These are phyloP conservation scores for Channa argus DNA, from an alignment of 2,113 vertebrate genomes.

Conservation along the genomic window DNA sequence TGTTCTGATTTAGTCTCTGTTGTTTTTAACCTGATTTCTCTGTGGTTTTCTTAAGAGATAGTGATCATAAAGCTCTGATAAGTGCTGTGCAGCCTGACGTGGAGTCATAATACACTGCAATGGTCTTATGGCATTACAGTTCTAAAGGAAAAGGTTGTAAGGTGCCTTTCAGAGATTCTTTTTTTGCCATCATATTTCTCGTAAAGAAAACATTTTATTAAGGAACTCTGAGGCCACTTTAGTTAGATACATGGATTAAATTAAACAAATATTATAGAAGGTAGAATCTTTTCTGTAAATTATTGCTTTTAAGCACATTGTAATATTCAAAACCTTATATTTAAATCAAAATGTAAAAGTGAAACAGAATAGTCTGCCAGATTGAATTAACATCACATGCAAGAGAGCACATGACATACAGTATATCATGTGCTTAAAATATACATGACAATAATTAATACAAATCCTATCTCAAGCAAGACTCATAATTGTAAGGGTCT, in stretches of 20 bases:
- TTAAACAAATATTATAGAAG: conserved; percentile 4
- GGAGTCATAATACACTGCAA: conserved; percentile 5
- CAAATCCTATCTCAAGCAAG: neutral
- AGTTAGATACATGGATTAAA: conserved; percentile 2
- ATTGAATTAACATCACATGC: conserved; percentile 5
- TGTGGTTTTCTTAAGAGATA: neutral
- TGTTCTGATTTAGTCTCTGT: too few species aligned
- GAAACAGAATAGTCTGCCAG: neutral
- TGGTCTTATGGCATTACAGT: neutral
- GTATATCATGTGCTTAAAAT: too few species aligned
- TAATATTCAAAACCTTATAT: too few species aligned
- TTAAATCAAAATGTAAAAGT: neutral
- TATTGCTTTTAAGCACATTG: neutral
- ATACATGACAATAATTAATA: too few species aligned
- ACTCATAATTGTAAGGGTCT: neutral
- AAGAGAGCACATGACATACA: neutral
- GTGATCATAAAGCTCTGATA: conserved; percentile 10
- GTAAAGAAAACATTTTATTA: conserved; percentile 9
- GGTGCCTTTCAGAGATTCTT: conserved; percentile 66
- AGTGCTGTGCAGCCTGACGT: conserved; percentile 12
- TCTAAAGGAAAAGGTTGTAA: conserved; percentile 40
- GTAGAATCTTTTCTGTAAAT: neutral
- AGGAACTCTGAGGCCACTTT: conserved; percentile 15
- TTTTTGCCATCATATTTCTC: conserved; percentile 22
- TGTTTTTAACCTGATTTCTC: neutral